Percentiles rank a stretch among this genome's conserved stretches.
These are phyloP conservation scores for Halictus quadricinctus DNA, from an alignment of 2,888 invertebrate genomes.

Conservation along the genomic window DNA sequence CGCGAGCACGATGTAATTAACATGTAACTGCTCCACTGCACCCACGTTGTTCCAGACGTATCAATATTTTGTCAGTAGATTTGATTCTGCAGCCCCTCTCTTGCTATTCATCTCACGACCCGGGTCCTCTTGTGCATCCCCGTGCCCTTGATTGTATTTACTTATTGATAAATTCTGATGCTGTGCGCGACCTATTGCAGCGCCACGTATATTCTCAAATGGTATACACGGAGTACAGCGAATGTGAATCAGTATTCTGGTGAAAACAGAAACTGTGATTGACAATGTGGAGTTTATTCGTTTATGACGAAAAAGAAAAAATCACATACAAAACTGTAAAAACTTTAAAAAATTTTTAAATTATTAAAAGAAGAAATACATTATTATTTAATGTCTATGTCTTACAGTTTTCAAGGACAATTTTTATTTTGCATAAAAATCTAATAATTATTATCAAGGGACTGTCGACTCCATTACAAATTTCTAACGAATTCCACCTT, in stretches of 20 bases:
- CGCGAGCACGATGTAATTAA: constrained; percentile 31
- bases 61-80: constrained; percentile 17
- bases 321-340: neutral
- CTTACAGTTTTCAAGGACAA: no score
- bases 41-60: neutral
- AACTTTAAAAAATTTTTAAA: neutral
- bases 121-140: neutral
- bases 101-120: neutral
- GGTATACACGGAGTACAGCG: neutral
- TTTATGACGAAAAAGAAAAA: neutral
- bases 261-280: neutral
- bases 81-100: neutral
- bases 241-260: neutral
- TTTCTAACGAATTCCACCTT: neutral
- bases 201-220: neutral
- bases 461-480: neutral
- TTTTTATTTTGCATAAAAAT: no score
- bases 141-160: neutral
- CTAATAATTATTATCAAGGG: no score
- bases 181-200: neutral
- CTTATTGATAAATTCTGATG: neutral
- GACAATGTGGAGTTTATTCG: no score
- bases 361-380: neutral
- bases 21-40: constrained; percentile 16
- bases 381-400: neutral